A percentile compares a stretch with the other conserved stretches of the same genome.
phyloP scores from a whole-genome alignment of 2,888 invertebrate species.

The Malachius bipustulatus region DNA sequence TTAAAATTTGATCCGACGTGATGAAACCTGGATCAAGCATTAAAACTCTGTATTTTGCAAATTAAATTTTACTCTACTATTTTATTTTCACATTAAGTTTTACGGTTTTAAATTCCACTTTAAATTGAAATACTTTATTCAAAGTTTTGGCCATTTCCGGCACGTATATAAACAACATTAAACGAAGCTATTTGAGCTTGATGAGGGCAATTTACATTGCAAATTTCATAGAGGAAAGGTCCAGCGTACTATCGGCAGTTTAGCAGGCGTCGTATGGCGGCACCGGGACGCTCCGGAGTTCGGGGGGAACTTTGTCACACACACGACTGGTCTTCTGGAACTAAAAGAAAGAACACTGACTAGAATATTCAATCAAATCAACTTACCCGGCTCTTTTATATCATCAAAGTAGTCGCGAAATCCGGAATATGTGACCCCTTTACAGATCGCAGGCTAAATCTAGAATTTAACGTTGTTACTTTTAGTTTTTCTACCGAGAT shows the following conservation, averaged over 20 bases:
- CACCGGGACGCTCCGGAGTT: too few relatives aligned
- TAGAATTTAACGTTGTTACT: conserved; percentile 23
- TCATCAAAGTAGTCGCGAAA: conserved; percentile 34
- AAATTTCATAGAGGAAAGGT: neutral
- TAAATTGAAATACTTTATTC: too few relatives aligned
- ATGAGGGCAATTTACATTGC: neutral
- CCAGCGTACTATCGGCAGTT: neutral
- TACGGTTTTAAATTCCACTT: too few relatives aligned
- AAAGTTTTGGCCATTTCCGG: too few relatives aligned
- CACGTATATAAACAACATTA: too few relatives aligned
- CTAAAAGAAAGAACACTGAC: conserved; percentile 36
- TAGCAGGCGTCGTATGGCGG: neutral
- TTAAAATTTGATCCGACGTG: too few relatives aligned
- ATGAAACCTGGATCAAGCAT: too few relatives aligned
- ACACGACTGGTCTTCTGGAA: conserved; percentile 35
- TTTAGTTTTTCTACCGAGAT: conserved; percentile 5
- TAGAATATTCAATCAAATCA: conserved; percentile 38
- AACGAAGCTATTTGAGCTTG: neutral
- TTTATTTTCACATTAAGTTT: too few relatives aligned
- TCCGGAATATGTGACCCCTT: conserved; percentile 34
- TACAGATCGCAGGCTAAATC: conserved; percentile 29
- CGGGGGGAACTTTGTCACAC: conserved; percentile 18
- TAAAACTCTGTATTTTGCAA: too few relatives aligned
- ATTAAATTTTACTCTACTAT: too few relatives aligned
- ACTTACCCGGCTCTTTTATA: conserved; percentile 31